A percentile compares a stretch with the other conserved stretches of the same genome.
These are phyloP conservation scores for Drosophila bocki DNA, from an alignment of 1,140 invertebrate species.

Conservation along the genomic window DNA sequence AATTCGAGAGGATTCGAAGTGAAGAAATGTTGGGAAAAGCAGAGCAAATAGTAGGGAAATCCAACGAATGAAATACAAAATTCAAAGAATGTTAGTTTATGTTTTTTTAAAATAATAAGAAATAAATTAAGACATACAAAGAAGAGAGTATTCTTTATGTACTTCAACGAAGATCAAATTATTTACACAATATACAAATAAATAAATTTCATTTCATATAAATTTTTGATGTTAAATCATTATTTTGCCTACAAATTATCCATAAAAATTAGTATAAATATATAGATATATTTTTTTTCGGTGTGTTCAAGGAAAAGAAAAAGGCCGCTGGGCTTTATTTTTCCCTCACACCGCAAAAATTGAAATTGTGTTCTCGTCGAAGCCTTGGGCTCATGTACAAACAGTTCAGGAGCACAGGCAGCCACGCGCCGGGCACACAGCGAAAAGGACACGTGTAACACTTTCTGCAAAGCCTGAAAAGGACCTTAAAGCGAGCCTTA, in stretches of 20 bases:
- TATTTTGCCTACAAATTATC: background rate
- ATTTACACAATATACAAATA: background rate
- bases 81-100: background rate
- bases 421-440: constrained; percentile 4
- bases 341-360: constrained; percentile 52
- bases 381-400: constrained; percentile 47
- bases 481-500: constrained; percentile 62
- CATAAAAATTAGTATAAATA: background rate
- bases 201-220: background rate
- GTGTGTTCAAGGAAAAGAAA: constrained; percentile 20
- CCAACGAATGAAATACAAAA: background rate
- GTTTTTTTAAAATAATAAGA: background rate
- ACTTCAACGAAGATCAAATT: background rate
- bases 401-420: constrained; percentile 9
- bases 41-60: background rate
- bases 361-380: constrained; percentile 67
- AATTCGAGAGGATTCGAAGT: constrained; percentile 3
- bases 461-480: constrained; percentile 29
- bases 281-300: constrained; percentile 1
- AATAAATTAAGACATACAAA: too few relatives aligned
- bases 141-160: too few relatives aligned
- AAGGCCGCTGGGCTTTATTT: constrained; percentile 36
- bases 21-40: background rate
- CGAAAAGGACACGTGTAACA: constrained; percentile 66
- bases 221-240: background rate